phyloP scores from a whole-genome alignment of 2,113 vertebrate genomes.

The Pygoscelis antarcticus region DNA sequence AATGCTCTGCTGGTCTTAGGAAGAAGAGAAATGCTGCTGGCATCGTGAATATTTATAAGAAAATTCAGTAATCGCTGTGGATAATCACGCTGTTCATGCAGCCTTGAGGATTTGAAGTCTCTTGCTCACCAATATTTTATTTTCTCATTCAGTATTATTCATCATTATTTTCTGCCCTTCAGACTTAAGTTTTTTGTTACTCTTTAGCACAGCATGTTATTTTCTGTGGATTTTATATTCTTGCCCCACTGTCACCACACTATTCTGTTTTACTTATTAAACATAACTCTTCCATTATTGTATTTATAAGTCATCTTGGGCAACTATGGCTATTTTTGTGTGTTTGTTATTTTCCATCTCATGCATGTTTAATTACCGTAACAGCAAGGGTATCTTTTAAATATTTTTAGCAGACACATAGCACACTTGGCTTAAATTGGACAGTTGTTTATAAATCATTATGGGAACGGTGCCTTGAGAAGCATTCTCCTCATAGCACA shows the following conservation, averaged over 20 bases:
- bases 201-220: not conserved
- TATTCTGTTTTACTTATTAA: not conserved
- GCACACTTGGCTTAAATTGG: not conserved
- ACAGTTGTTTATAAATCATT: constrained; percentile 14
- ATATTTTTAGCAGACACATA: constrained; percentile 17
- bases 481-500: not conserved
- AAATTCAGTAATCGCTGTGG: not conserved
- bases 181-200: not conserved
- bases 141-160: not conserved
- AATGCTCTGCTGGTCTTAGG: not conserved
- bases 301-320: not conserved
- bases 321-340: not conserved
- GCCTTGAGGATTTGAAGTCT: not conserved
- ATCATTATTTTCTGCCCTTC: not conserved
- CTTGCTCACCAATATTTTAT: not conserved
- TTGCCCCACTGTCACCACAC: not conserved
- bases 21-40: not conserved
- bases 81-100: not conserved
- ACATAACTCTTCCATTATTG: not conserved
- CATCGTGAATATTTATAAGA: not conserved
- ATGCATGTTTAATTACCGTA: not conserved
- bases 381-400: not conserved
- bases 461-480: not conserved
- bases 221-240: not conserved
- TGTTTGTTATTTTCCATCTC: constrained; percentile 3